Evolutionary conservation across 1,140 invertebrate genomes (phyloP).

Genomic region (Pachypeltis micranthus): DNA sequence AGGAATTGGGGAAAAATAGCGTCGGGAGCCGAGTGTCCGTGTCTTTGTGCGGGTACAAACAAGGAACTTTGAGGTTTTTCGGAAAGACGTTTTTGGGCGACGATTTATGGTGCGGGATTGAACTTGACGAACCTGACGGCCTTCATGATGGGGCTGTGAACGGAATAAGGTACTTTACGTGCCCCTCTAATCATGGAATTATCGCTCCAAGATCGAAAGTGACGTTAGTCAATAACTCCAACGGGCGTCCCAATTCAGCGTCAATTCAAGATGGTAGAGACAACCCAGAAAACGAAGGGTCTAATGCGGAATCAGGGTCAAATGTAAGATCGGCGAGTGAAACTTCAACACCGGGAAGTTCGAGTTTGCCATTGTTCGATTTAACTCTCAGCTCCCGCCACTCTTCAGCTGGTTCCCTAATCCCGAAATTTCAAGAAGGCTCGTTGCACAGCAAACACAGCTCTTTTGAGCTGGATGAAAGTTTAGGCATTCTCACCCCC

Average conservation of each 20-base stretch:
- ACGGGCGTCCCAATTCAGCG: background rate
- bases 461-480: conserved; percentile 63
- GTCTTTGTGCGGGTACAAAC: conserved; percentile 38
- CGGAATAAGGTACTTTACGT: conserved; percentile 43
- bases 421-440: conserved; percentile 25
- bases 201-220: conserved; percentile 41
- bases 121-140: conserved; percentile 43
- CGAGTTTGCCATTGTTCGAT: conserved; percentile 5
- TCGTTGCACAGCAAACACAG: conserved; percentile 50
- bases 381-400: background rate
- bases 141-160: conserved; percentile 50
- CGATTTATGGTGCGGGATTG: conserved; percentile 51
- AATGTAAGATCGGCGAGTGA: background rate
- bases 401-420: conserved; percentile 29
- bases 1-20: conserved; percentile 28
- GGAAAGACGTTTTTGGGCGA: conserved; percentile 44
- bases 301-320: background rate
- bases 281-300: background rate
- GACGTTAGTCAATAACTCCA: conserved; percentile 18
- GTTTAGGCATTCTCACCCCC: conserved; percentile 69
- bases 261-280: conserved; percentile 3
- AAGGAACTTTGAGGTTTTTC: conserved; percentile 43
- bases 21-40: conserved; percentile 44
- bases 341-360: conserved; percentile 19
- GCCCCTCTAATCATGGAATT: conserved; percentile 37